Base-by-base conservation (phyloP, 2,888 invertebrate genomes). In the Galerucella calmariensis region DNA sequence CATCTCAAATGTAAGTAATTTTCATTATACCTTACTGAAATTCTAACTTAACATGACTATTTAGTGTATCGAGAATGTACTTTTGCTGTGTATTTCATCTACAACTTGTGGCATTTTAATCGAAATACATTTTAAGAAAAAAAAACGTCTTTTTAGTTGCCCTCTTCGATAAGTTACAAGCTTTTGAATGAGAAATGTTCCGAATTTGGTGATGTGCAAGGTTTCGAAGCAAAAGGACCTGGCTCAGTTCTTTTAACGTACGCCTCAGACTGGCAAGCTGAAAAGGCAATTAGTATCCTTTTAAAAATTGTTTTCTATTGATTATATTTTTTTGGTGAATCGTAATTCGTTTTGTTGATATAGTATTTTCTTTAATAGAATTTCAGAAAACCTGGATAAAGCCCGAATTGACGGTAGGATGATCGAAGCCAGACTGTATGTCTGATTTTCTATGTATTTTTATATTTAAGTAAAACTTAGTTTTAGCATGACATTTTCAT, bases 151-250 rank as follows among this genome's bases (percentile, higher is more conserved):
- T 87, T 89, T 65, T 86, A 97, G 97, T 90, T 98, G 73, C 98
- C 98, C 46, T 91, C 94, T 56, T 94, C 94, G 67, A 95, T 95
- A 81, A 96, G 96, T 35, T 98, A 97, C 96, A 97, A 97, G 87
- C 92, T 95, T 86, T 90, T 98, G 78, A 92, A 95, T 61, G 97
- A 97, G 85, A 96, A 97, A 88, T 97, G 97, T 88, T 93, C 94
- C 81, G 95, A 96, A 83, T 94, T 95, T 79, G 98, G 98, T 5
- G 97, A 98, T 80, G 96, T 99, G 0, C 95, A 96, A 86, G 97
- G 94, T 86, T 96, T 97, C 11, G 98, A 98, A 88, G 97, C 97
- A 89, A 93, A 96, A 69, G 94, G 94, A 2, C 92, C 93, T 58
- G 97, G 97, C 82, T 92, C 94, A 75, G 97, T 97, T 71, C 92